Percentiles rank a stretch among this genome's conserved stretches.
Evolutionary conservation across 2,888 invertebrate genomes (phyloP).

Genomic region (Pristionchus maxplancki): DNA sequence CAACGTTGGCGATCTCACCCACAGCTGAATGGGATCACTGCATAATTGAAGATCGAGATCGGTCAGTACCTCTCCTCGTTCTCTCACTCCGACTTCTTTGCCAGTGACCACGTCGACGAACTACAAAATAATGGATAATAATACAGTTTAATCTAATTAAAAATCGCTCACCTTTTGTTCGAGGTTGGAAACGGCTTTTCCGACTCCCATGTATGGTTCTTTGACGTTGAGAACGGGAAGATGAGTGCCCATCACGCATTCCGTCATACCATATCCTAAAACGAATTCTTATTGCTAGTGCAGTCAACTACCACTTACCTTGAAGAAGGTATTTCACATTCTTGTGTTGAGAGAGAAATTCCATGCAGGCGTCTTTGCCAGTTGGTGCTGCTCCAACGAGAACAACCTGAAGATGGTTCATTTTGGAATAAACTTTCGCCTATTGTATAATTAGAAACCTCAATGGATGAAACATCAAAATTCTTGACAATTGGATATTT

Average conservation of each 20-base stretch:
- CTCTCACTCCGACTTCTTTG: slow-evolving; percentile 82
- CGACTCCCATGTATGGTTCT: slow-evolving; percentile 84
- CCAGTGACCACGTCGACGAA: slow-evolving; percentile 81
- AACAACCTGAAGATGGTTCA: slow-evolving; percentile 20
- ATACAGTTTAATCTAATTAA: too few species aligned
- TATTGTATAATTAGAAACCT: background rate
- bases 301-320: slow-evolving; percentile 75
- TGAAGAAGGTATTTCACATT: slow-evolving; percentile 54
- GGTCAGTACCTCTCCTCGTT: slow-evolving; percentile 84
- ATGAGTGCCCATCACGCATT: slow-evolving; percentile 83
- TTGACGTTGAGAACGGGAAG: slow-evolving; percentile 77
- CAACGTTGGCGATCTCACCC: slow-evolving; percentile 87
- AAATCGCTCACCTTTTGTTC: slow-evolving; percentile 83
- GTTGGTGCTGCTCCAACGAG: slow-evolving; percentile 69
- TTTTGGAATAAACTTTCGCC: background rate
- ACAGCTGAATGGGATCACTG: slow-evolving; percentile 80
- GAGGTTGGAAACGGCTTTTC: slow-evolving; percentile 83
- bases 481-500: slow-evolving; percentile 84
- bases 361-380: slow-evolving; percentile 67
- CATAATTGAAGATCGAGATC: background rate
- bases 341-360: slow-evolving; percentile 55
- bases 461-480: slow-evolving; percentile 86
- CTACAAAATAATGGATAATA: slow-evolving; percentile 59
- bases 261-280: slow-evolving; percentile 86
- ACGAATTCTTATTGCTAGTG: background rate